Base-by-base conservation (phyloP, 2,113 vertebrate species). In the Accipiter virgatus region DNA sequence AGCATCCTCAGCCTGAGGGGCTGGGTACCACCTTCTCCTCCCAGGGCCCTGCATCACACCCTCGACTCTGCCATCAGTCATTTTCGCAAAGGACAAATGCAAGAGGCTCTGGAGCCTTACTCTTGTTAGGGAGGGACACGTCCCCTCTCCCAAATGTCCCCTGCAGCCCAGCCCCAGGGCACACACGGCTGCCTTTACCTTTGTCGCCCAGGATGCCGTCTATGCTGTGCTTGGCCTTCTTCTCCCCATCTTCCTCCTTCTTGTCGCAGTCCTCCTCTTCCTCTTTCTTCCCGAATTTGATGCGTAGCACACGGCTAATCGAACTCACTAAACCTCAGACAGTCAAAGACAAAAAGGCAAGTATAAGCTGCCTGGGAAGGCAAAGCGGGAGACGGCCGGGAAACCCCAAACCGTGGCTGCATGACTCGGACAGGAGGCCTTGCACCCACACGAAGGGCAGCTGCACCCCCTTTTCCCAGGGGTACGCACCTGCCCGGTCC, bases 271-370 rank as follows among this genome's bases (percentile, higher is more conserved):
- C 99, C 45, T 99, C 99, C 31, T 99, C 99, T 85, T 99, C 99
- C 98, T 99, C 99, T 97, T 99, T 99, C 98, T 99, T 99, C 98
- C 99, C 99, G 98, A 99, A 99, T 97, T 99, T 99, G 98, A 99
- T 99, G 98, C 99, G 99, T 98, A 99, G 99, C 98, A 99, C 99
- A 62, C 99, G 99, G 98, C 99, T 99, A 99, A 99, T 99, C 98
- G 99, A 99, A 98, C 99, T 99, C 99, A 99, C 99, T 99, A 99
- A 99, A 98, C 98, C 98, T 98, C 98, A 97, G 97, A 98, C 98
- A 98, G 98, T 93, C 93, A 98, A 98, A 98, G 97, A 96, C 97
- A 98, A 96, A 97, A 97, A 93, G 95, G 97, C 88, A 75, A 92
- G 90, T 98, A 98, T 98, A 98, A 98, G 98, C 94, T 97, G 97